phyloP scores from a whole-genome alignment of 92 coral and sea anemone genomes.

The Phenganax subtilis region DNA sequence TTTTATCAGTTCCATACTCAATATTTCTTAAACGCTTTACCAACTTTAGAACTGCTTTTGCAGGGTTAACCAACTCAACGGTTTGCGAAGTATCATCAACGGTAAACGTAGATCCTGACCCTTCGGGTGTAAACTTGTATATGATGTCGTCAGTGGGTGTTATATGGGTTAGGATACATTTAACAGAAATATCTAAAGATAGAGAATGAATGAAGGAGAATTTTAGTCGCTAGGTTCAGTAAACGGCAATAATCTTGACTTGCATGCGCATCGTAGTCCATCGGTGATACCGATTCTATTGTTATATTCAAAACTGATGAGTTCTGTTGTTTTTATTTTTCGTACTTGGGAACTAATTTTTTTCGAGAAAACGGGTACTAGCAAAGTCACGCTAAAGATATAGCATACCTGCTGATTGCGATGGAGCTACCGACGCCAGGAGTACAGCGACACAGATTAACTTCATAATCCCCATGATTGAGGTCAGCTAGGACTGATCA shows the following conservation, averaged over 20 bases:
- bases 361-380: neutral
- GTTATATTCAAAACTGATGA: neutral
- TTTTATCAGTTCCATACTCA: neutral
- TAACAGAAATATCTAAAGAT: neutral
- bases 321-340: neutral
- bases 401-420: slow-evolving; percentile 11
- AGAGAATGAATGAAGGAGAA: neutral
- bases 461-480: slow-evolving; percentile 13
- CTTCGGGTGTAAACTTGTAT: neutral
- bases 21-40: neutral
- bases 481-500: neutral
- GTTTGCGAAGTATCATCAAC: neutral
- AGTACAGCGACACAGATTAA: neutral
- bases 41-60: neutral
- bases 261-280: neutral
- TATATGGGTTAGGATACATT: neutral
- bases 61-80: neutral
- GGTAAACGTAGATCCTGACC: neutral
- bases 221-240: neutral
- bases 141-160: neutral
- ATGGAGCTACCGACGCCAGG: neutral
- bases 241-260: neutral
- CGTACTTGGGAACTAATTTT: too few relatives aligned
- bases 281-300: too few relatives aligned
- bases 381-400: neutral